Evolutionary conservation across 2,113 vertebrate species (phyloP).

Genomic region (Numida meleagris): DNA sequence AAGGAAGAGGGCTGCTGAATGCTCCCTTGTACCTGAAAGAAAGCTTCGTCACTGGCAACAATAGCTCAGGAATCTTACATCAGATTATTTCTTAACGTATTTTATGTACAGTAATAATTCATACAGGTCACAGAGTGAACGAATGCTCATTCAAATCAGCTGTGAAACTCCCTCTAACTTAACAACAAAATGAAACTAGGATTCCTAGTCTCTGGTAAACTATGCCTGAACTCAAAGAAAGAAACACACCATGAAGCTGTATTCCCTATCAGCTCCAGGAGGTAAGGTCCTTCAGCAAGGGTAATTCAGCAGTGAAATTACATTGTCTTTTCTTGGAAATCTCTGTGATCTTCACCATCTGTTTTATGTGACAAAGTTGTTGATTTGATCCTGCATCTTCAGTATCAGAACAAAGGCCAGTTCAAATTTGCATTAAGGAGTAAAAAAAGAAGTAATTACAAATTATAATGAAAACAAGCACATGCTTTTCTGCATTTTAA

Average conservation of each 20-base stretch:
- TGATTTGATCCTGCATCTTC: constrained; percentile 43
- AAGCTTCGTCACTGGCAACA: neutral
- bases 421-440: constrained; percentile 49
- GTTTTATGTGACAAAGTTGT: constrained; percentile 31
- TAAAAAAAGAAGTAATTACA: constrained; percentile 15
- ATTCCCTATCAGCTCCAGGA: neutral
- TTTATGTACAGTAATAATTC: neutral
- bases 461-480: constrained; percentile 52
- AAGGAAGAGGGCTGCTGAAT: neutral
- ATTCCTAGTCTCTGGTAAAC: neutral
- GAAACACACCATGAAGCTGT: neutral
- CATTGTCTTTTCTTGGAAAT: constrained; percentile 48
- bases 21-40: neutral
- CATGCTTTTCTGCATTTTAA: constrained; percentile 47
- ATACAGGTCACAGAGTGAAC: neutral
- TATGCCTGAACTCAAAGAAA: neutral
- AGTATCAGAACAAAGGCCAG: constrained; percentile 50
- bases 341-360: constrained; percentile 59
- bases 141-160: neutral
- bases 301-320: constrained; percentile 52
- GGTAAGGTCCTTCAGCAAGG: neutral
- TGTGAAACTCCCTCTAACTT: neutral
- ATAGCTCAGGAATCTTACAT: neutral
- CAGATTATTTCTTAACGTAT: neutral
- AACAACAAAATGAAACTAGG: neutral